Base-by-base conservation (phyloP, 2,888 invertebrate genomes). In the Cryptocephalus primarius region DNA sequence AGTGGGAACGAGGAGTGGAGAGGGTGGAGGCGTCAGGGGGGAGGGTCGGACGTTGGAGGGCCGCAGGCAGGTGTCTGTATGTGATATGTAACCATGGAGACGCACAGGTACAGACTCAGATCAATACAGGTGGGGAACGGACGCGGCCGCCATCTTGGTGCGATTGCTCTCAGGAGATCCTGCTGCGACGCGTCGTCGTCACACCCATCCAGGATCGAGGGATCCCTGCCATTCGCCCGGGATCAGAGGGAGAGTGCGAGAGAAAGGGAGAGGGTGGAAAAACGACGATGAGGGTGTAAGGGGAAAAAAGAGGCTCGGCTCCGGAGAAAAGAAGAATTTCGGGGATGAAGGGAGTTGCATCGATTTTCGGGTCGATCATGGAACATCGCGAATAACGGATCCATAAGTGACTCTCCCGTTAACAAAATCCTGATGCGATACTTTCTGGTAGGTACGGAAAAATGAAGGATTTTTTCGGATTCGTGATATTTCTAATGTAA, bases 101-200 rank as follows among this genome's bases (percentile, higher is more conserved):
- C 54, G 45, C 47, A 45, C 48, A 49, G 49, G 51, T 52, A 53
- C 51, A 52, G 52, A 52, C 47, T 50, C 52, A 51, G 54, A 54
- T 54, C 54, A 48, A 54, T 54, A 54, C 57, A 50, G 48, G 51
- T 52, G 50, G 55, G 47, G 53, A 39, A 40, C 44, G 48, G 39
- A 49, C 34, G 32, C 41, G 48, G 44, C 39, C 55, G 55, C 53
- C 55, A 53, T 53, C 51, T 55, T 55, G 54, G 49, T 43, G 47
- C 42, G 48, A 48, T 45, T 50, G 51, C 54, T 53, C 54, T 52
- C 53, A 50, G 50, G 59, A 55, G 60, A 57, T 59, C 57, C 54
- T 55, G 58, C 53, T 48, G 54, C 52, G 49, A 42, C 52, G 45
- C 44, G 42, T 44, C 42, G 42, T 43, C 51, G 47, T 36, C 48